phyloP scores from a whole-genome alignment of 2,113 vertebrate genomes.

The Gambusia affinis region DNA sequence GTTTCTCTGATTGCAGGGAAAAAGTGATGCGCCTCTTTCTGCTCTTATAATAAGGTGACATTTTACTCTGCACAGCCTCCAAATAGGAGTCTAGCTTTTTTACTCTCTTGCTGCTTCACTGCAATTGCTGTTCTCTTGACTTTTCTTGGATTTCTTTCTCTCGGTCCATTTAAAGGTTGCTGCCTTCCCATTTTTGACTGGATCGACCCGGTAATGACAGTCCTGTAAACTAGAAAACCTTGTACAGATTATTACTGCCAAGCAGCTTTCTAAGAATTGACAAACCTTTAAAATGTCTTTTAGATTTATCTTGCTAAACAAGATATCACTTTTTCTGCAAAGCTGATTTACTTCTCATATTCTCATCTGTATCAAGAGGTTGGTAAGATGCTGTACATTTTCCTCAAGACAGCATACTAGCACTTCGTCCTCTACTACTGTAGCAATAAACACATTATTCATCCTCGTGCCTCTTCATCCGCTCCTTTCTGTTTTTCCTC shows the following conservation, averaged over 20 bases:
- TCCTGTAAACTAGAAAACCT: conserved; percentile 27
- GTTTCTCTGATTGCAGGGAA: conserved; percentile 28
- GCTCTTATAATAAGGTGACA: conserved; percentile 68
- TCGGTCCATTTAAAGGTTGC: conserved; percentile 27
- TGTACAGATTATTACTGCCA: not conserved
- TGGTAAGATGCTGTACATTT: not conserved
- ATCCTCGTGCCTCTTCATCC: not conserved
- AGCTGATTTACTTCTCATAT: too few relatives aligned
- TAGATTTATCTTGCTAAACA: not conserved
- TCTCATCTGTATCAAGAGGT: not conserved
- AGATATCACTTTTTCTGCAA: not conserved
- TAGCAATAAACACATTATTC: not conserved
- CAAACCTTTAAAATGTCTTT: too few relatives aligned
- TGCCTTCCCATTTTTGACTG: conserved; percentile 26
- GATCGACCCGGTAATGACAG: conserved; percentile 35
- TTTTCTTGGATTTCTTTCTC: conserved; percentile 15
- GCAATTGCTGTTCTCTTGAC: conserved; percentile 31
- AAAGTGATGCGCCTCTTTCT: conserved; percentile 47
- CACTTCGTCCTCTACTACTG: not conserved
- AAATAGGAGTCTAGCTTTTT: conserved; percentile 47
- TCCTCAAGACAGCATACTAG: not conserved
- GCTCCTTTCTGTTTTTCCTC: not conserved
- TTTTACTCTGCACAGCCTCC: conserved; percentile 54
- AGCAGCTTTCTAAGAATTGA: not conserved
- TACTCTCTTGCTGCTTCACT: conserved; percentile 27